Evolutionary conservation across 2,888 invertebrate genomes (phyloP).

Genomic region (Drosophila nr. medialis): DNA sequence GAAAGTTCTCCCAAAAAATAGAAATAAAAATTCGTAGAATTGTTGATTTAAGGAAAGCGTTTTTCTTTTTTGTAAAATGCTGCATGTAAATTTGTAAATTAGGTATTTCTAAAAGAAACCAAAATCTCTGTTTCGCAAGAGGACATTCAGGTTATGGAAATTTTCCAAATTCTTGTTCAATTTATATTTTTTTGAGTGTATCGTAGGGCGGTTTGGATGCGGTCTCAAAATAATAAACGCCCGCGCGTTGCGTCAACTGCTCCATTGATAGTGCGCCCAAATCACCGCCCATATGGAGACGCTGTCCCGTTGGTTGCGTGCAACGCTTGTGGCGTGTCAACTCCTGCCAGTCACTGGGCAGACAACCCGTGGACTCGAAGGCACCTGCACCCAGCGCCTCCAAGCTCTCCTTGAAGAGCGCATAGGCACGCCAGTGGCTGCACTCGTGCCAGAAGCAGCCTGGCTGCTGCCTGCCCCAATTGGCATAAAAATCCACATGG

Average conservation of each 20-base stretch:
- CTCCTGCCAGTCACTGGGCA: constrained; percentile 65
- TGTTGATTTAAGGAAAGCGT: background rate
- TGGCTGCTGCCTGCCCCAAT: constrained; percentile 87
- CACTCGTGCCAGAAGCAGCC: constrained; percentile 86
- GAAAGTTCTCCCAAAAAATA: background rate
- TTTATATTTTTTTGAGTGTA: constrained; percentile 1
- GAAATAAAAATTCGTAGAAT: background rate
- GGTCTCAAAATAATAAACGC: constrained; percentile 80
- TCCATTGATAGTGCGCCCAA: constrained; percentile 51
- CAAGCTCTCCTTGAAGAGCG: constrained; percentile 75
- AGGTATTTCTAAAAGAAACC: background rate
- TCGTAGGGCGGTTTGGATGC: constrained; percentile 70
- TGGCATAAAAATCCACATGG: constrained; percentile 87
- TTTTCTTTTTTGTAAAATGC: background rate
- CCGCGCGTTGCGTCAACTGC: constrained; percentile 60
- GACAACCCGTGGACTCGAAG: constrained; percentile 73
- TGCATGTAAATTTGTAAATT: background rate
- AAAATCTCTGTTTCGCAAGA: background rate
- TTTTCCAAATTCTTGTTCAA: background rate
- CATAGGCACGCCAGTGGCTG: constrained; percentile 82
- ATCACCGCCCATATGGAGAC: constrained; percentile 74
- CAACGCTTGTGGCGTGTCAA: constrained; percentile 73
- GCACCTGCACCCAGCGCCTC: background rate
- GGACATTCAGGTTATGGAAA: background rate
- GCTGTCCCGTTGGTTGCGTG: constrained; percentile 45